These are phyloP conservation scores for Naso thynnoides DNA, from an alignment of 2,797 vertebrate genomes.

Conservation along the genomic window DNA sequence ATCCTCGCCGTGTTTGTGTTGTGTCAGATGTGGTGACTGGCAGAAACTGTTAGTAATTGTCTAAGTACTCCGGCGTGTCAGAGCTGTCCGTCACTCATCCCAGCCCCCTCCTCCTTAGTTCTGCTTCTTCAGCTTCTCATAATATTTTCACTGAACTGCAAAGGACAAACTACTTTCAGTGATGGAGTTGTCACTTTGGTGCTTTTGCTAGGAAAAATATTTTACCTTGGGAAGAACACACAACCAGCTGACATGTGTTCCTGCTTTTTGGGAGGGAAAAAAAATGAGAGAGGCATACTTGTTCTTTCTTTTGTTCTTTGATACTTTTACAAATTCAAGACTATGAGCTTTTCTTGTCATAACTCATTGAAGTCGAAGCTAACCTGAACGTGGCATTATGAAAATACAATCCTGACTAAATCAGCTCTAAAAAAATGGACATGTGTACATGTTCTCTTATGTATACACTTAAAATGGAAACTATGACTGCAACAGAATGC, in stretches of 20 bases:
- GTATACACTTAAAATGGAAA: conserved; percentile 75
- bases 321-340: conserved; percentile 84
- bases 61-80: conserved; percentile 88
- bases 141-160: conserved; percentile 88
- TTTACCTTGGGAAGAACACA: conserved; percentile 85
- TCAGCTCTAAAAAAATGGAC: conserved; percentile 76
- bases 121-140: conserved; percentile 83
- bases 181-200: conserved; percentile 87
- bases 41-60: conserved; percentile 89
- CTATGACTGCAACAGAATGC: conserved; percentile 35
- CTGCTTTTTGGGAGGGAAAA: conserved; percentile 71
- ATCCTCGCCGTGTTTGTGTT: conserved; percentile 85
- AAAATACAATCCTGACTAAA: conserved; percentile 78
- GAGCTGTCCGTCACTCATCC: conserved; percentile 88
- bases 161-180: conserved; percentile 88
- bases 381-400: conserved; percentile 81
- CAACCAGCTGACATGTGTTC: conserved; percentile 83
- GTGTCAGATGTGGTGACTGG: conserved; percentile 89
- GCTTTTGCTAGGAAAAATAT: conserved; percentile 87
- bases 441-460: conserved; percentile 69
- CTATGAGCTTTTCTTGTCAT: conserved; percentile 83
- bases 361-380: conserved; percentile 80
- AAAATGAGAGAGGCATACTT: conserved; percentile 77
- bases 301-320: conserved; percentile 84
- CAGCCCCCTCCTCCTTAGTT: conserved; percentile 66